Base-by-base conservation (phyloP, 1,140 invertebrate genomes). In the Cepaea nemoralis region DNA sequence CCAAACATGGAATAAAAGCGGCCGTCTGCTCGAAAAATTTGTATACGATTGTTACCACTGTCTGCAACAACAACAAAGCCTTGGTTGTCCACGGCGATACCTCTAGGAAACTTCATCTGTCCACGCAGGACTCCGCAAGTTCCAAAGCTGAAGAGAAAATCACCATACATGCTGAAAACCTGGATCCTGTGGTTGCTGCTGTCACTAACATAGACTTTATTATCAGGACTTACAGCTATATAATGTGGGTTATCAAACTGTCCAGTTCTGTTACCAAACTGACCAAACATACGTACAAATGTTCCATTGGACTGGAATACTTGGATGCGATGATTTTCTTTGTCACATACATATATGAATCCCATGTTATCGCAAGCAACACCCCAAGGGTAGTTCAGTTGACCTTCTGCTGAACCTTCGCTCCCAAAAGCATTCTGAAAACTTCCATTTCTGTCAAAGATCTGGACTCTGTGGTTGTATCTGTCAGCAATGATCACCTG, bases 291-390 rank as follows among this genome's bases (percentile, higher is more conserved):
- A 77, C 97, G 96, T 81, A 99, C 97, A 92, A 99, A 99, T 35
- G 96, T 97, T 67, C 98, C 98, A 91, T 99, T 97, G 75, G 97
- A 97, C 93, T 99, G 97, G 94, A 99, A 99, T 85, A 99, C 97
- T 95, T 98, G 93, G 59, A 93, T 95, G 92, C 97, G 94, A 93
- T 99, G 97, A 93, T 99, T 99, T 93, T 99, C 98, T 93, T 99
- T 99, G 93, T 99, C 98, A 93, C 97, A 99, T 77, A 99, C 97
- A 92, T 99, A 99, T 90, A 99, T 99, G 92, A 98, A 98, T 86
- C 98, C 98, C 88, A 98, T 94, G 76, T 97, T 96, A 92, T 99
- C 98, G 69, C 97, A 98, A 78, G 97, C 97, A 83, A 99, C 96
- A 82, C 98, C 98, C 97, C 98, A 99, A 12, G 98, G 98, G 93